These are phyloP conservation scores for Nannoperca obscura DNA, from an alignment of 2,797 vertebrate species.

Conservation along the genomic window DNA sequence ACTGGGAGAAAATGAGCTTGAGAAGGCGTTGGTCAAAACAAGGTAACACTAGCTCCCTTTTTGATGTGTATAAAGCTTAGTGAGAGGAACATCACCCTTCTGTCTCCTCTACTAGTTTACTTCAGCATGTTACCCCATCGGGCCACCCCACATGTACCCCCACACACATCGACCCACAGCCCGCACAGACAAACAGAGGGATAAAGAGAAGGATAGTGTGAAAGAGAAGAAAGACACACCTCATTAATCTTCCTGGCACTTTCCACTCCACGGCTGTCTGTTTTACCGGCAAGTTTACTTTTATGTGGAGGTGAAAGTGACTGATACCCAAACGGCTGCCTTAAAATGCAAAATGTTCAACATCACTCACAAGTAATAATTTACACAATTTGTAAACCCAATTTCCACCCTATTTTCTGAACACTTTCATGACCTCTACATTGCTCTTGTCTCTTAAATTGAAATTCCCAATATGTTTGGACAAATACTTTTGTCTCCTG, in stretches of 20 bases:
- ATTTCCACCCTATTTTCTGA: slow-evolving; percentile 47
- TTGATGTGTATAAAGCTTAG: slow-evolving; percentile 57
- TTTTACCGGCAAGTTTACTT: slow-evolving; percentile 78
- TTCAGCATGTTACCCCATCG: slow-evolving; percentile 46
- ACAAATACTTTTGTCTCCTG: slow-evolving; percentile 45
- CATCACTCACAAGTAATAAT: slow-evolving; percentile 74
- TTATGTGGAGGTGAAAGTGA: slow-evolving; percentile 81
- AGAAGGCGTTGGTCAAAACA: slow-evolving; percentile 64
- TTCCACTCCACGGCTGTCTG: slow-evolving; percentile 72
- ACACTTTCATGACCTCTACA: slow-evolving; percentile 32
- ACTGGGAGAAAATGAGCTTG: slow-evolving; percentile 36
- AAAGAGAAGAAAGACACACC: slow-evolving; percentile 78
- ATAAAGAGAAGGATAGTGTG: slow-evolving; percentile 70
- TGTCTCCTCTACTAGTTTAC: slow-evolving; percentile 70
- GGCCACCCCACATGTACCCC: slow-evolving; percentile 51
- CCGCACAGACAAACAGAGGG: slow-evolving; percentile 69
- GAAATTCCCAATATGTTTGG: slow-evolving; percentile 60
- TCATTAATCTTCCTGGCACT: slow-evolving; percentile 82
- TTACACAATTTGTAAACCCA: slow-evolving; percentile 64
- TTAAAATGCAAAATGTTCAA: slow-evolving; percentile 74
- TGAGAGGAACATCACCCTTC: slow-evolving; percentile 69
- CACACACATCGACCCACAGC: slow-evolving; percentile 56
- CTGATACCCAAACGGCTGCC: slow-evolving; percentile 62
- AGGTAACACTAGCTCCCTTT: slow-evolving; percentile 54
- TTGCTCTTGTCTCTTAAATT: slow-evolving; percentile 55